Evolutionary conservation across 2,888 invertebrate species (phyloP).

Genomic region (Phyllotreta cruciferae): DNA sequence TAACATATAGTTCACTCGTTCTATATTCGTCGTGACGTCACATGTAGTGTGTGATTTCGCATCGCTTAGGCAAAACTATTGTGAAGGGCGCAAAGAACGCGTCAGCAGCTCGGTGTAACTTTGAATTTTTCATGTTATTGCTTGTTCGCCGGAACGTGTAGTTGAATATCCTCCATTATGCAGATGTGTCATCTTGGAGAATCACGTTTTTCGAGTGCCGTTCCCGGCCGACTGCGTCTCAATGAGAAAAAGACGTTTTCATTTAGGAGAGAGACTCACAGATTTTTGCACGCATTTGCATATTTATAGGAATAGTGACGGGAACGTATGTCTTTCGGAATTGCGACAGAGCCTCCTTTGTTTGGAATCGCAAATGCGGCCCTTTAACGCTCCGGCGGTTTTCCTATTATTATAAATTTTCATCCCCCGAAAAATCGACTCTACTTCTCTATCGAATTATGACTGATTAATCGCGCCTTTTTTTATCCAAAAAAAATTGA

Average conservation of each 20-base stretch:
- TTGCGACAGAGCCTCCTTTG: constrained; percentile 9
- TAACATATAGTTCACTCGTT: no score
- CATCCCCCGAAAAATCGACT: no score
- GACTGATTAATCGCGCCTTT: no score
- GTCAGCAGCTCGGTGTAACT: constrained; percentile 9
- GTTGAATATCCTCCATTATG: constrained; percentile 28
- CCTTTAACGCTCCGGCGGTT: no score
- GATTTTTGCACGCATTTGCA: constrained; percentile 40
- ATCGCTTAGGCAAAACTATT: not conserved
- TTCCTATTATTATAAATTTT: no score
- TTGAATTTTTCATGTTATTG: constrained; percentile 20
- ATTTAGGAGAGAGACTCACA: constrained; percentile 30
- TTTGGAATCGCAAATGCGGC: constrained; percentile 12
- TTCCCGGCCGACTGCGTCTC: constrained; percentile 14
- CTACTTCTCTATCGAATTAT: no score
- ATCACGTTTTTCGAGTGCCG: constrained; percentile 23
- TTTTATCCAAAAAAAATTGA: no score
- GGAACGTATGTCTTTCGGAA: constrained; percentile 33
- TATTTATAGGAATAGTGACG: constrained; percentile 44
- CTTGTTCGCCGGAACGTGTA: constrained; percentile 15
- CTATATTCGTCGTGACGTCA: no score
- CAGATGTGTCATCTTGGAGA: constrained; percentile 32
- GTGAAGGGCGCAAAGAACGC: constrained; percentile 8
- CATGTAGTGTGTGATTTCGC: no score
- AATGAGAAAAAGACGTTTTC: constrained; percentile 27